Percentiles rank a stretch among this genome's conserved stretches.
Conservation (phyloP, 2,797 vertebrate species). For the Scarus forsteni region DNA sequence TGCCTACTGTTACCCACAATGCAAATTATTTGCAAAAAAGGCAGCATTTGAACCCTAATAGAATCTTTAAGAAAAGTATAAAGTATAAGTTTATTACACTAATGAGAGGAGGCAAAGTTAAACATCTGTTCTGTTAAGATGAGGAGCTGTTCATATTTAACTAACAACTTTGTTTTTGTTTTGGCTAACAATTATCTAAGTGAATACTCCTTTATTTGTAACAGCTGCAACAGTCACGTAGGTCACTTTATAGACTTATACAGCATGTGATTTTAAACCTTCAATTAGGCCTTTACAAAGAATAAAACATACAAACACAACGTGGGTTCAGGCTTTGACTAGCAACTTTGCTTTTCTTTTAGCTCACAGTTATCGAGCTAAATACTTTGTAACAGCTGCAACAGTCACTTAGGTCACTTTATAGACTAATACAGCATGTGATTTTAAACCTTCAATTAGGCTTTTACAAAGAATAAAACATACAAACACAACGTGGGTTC, state of each 20-base stretch:
- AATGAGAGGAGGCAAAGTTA: too few relatives aligned
- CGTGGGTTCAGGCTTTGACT: slow-evolving; percentile 3
- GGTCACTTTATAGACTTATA: background rate
- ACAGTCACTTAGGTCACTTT: background rate
- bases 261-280: background rate
- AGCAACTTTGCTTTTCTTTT: too few relatives aligned
- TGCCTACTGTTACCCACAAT: too few relatives aligned
- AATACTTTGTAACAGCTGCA: background rate
- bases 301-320: background rate
- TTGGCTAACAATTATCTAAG: background rate
- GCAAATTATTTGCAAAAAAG: too few relatives aligned
- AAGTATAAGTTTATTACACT: too few relatives aligned
- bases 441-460: too few relatives aligned
- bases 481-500: background rate
- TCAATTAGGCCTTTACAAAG: background rate
- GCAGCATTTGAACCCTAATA: too few relatives aligned
- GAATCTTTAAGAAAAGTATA: too few relatives aligned
- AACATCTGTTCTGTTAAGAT: too few relatives aligned
- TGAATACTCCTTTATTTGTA: background rate
- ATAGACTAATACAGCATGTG: background rate
- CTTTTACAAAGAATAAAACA: background rate
- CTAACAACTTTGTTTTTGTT: too few relatives aligned
- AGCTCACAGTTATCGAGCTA: background rate
- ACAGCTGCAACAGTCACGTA: background rate
- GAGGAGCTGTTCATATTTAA: too few relatives aligned